Conservation (phyloP, 2,113 vertebrate species). For the Thalassoma bifasciatum region DNA sequence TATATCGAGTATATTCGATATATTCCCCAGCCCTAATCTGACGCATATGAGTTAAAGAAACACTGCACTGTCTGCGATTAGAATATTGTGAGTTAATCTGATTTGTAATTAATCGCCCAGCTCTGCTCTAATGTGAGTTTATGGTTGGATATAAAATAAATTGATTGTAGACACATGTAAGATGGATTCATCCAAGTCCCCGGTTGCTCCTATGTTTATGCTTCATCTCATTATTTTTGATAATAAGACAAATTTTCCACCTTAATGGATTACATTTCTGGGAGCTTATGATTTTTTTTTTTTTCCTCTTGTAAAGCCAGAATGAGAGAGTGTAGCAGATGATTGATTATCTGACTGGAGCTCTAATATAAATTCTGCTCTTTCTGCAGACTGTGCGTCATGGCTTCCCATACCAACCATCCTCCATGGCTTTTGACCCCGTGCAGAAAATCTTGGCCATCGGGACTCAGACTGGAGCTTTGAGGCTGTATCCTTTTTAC, state of each 20-base stretch:
- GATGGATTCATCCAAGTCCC: constrained; percentile 15
- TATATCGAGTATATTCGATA: too few relatives aligned
- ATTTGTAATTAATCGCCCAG: too few relatives aligned
- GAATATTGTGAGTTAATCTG: too few relatives aligned
- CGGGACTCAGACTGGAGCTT: constrained; percentile 93
- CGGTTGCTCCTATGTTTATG: constrained; percentile 33
- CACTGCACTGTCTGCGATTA: too few relatives aligned
- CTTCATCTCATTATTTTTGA: constrained; percentile 56
- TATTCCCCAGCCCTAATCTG: too few relatives aligned
- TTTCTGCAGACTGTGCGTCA: constrained; percentile 95
- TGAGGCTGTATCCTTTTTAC: constrained; percentile 97
- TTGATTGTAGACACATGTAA: constrained; percentile 19
- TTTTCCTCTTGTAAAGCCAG: constrained; percentile 27
- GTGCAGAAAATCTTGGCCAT: constrained; percentile 99
- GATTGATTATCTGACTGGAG: constrained; percentile 50
- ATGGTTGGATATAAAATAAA: neutral
- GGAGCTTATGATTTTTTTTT: constrained; percentile 41
- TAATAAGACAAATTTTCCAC: constrained; percentile 46
- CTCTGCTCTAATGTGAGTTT: constrained; percentile 9
- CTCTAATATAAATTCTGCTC: constrained; percentile 63
- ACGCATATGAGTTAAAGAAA: too few relatives aligned
- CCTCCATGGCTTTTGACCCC: constrained; percentile 98
- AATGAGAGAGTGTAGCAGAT: constrained; percentile 35
- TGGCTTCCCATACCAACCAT: constrained; percentile 97
- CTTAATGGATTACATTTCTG: constrained; percentile 56